phyloP scores from a whole-genome alignment of 2,113 vertebrate genomes.

The Ageneiosus marmoratus region DNA sequence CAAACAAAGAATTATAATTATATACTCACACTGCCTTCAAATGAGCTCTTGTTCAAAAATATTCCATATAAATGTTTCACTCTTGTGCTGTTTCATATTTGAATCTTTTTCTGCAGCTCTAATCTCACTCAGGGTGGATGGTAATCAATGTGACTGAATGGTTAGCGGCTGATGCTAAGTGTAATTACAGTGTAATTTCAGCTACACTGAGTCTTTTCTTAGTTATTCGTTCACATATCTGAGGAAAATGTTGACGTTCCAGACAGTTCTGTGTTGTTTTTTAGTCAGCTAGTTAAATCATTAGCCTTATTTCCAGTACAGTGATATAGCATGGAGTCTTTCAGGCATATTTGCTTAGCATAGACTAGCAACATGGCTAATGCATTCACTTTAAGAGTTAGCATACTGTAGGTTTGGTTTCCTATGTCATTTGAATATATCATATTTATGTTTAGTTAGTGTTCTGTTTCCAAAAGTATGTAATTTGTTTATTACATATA shows the following conservation, averaged over 20 bases:
- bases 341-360: background rate
- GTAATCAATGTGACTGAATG: background rate
- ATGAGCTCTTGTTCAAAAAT: background rate
- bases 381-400: background rate
- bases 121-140: background rate
- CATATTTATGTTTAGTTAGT: background rate
- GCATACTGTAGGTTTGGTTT: background rate
- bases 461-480: no score
- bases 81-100: background rate
- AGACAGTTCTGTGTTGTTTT: background rate
- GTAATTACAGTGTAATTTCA: background rate
- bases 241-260: background rate
- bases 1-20: background rate
- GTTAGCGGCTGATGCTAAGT: background rate
- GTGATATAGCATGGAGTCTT: background rate
- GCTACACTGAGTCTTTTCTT: background rate
- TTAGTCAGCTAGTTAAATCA: background rate
- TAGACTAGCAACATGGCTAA: background rate
- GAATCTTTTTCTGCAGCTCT: background rate
- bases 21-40: background rate
- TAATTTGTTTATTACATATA: no score
- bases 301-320: background rate
- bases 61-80: background rate
- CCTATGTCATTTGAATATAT: no score
- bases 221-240: background rate